A percentile compares a stretch with the other conserved stretches of the same genome.
These are phyloP conservation scores for Diorhabda carinulata DNA, from an alignment of 1,140 invertebrate genomes.

Conservation along the genomic window DNA sequence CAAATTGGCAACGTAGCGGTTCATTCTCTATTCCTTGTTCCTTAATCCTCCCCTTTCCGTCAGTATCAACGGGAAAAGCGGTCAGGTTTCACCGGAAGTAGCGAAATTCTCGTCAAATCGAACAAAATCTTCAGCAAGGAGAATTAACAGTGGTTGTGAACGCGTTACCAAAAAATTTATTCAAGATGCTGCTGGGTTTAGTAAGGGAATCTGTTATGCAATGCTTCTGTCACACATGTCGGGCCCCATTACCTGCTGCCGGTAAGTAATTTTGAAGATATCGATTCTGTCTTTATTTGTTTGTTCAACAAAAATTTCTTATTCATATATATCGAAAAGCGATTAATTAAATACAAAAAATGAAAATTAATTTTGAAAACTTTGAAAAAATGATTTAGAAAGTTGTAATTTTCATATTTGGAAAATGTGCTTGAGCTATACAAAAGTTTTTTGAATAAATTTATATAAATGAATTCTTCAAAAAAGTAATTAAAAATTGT, in stretches of 20 bases:
- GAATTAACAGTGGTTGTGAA: neutral
- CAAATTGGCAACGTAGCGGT: neutral
- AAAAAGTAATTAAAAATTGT: too few relatives aligned
- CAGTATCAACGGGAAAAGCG: neutral
- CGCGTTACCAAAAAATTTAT: conserved; percentile 26
- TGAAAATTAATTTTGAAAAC: too few relatives aligned
- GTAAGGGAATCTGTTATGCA: conserved; percentile 82
- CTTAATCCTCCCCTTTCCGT: neutral
- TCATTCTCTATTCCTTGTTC: conserved; percentile 3
- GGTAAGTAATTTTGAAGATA: conserved; percentile 52
- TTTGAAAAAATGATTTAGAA: too few relatives aligned
- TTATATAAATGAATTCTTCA: too few relatives aligned
- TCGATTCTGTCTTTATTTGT: neutral
- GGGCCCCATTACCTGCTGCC: conserved; percentile 69
- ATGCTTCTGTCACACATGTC: conserved; percentile 86
- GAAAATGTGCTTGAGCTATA: too few relatives aligned
- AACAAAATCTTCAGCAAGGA: neutral
- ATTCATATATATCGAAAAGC: too few relatives aligned
- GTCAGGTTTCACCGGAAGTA: conserved; percentile 1
- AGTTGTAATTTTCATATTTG: too few relatives aligned
- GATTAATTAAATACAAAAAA: too few relatives aligned
- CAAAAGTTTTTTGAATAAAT: too few relatives aligned
- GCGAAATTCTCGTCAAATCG: conserved; percentile 2
- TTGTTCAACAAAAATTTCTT: too few relatives aligned
- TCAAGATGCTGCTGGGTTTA: conserved; percentile 75